Conservation (phyloP, 2,113 vertebrate genomes). For the Phalacrocorax pelagicus region DNA sequence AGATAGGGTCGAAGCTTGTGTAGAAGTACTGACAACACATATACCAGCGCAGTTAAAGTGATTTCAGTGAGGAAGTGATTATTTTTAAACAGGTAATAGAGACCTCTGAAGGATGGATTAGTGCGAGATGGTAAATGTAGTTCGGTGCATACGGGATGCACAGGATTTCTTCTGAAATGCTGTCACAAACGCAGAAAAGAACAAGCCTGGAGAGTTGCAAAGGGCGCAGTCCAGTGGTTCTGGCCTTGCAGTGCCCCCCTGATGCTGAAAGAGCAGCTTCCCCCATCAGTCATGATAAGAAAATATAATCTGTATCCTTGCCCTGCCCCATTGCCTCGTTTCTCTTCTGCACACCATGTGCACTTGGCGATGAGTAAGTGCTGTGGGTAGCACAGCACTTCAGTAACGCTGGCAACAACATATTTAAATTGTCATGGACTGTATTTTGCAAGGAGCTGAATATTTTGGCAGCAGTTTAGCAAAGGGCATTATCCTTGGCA, state of each 20-base stretch:
- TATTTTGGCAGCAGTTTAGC: neutral
- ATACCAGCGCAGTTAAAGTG: neutral
- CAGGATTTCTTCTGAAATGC: neutral
- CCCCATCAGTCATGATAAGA: neutral
- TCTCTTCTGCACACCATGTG: neutral
- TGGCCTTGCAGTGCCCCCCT: neutral
- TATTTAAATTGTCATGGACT: neutral
- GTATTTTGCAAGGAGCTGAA: neutral
- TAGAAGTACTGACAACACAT: neutral
- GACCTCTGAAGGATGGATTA: neutral
- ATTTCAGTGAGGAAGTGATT: neutral
- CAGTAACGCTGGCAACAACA: neutral
- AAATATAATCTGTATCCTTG: neutral
- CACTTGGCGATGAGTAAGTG: fast-evolving
- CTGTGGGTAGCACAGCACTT: neutral
- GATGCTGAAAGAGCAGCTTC: neutral
- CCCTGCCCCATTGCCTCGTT: neutral
- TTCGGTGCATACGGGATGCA: neutral
- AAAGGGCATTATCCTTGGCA: neutral
- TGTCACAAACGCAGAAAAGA: neutral
- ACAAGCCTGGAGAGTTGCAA: neutral
- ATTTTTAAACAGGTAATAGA: neutral
- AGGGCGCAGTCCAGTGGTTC: neutral
- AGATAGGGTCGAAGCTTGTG: neutral
- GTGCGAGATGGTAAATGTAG: neutral